Base-by-base conservation (phyloP, 1,140 invertebrate species). In the Lepidurus couesii region DNA sequence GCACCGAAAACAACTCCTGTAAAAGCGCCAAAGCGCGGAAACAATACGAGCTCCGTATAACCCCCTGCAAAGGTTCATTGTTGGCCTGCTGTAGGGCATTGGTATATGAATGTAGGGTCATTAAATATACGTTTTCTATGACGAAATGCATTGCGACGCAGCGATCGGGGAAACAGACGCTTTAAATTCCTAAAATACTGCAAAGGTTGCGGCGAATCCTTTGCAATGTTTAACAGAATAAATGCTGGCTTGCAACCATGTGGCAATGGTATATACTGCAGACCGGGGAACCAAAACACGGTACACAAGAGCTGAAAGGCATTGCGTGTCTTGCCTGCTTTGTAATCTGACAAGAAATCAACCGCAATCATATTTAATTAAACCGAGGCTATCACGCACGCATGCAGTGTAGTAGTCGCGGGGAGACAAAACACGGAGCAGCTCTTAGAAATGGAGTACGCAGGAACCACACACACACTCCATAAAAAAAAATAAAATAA, bases 361-460 rank as follows among this genome's bases (percentile, higher is more conserved):
- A 65, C 53, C 53, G 53, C 53, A 65, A 65, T 65, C 53, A 65
- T 65, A 65, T 65, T 65, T 65, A 65, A 65, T 65, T 65, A 65
- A 65, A 65, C 53, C 53, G 53, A 65, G 16, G 53, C 53, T 65
- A 65, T 65, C 53, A 65, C 53, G 53, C 53, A 65, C 53, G 53
- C 53, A 65, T 65, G 53, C 53, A 65, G 5, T 65, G 21, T 65
- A 65, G 53, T 65, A 21, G 13, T 65, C 16, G 53, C 53, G 53
- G 16, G 47, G 13, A 21, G 53, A 65, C 53, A 65, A 16, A 65
- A 21, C 53, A 13, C n/a, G 16, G 53, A 65, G 13, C 13, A 65
- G 21, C 8, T 65, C n/a, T 65, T 65, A 65, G 3, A 21, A 65
- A 65, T 65, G 53, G 53, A 65, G n/a, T 65, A 21, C 21, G 53